phyloP scores from a whole-genome alignment of 1,140 invertebrate genomes.

The Scaptodrosophila lebanonensis region DNA sequence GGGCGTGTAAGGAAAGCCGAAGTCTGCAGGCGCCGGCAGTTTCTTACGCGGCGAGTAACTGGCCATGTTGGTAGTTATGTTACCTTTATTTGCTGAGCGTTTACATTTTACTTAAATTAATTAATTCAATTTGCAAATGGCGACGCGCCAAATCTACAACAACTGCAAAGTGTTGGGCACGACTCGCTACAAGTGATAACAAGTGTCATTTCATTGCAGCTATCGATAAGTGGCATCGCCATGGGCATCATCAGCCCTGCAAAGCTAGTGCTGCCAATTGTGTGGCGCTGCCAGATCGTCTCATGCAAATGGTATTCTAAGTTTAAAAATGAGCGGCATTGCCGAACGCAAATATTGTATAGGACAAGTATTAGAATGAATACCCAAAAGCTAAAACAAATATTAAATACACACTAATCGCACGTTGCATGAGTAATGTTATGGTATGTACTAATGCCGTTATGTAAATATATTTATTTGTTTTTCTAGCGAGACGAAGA shows the following conservation, averaged over 20 bases:
- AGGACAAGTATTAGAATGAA: no score
- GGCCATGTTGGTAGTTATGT: constrained; percentile 3
- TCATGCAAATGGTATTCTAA: no score
- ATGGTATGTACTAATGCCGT: constrained; percentile 18
- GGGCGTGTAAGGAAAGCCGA: constrained; percentile 93
- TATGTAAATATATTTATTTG: constrained; percentile 28
- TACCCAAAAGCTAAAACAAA: no score
- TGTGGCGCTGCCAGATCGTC: no score
- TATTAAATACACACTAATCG: constrained; percentile 2
- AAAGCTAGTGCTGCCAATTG: no score
- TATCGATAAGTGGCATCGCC: no score
- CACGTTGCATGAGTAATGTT: constrained; percentile 21
- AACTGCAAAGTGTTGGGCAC: no score
- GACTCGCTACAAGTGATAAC: no score
- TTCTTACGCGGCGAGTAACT: constrained; percentile 55
- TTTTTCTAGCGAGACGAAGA: constrained; percentile 27
- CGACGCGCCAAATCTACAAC: constrained; percentile 32
- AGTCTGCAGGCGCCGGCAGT: constrained; percentile 78
- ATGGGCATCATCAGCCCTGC: no score
- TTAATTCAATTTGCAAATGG: constrained; percentile 11
- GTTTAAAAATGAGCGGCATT: no score
- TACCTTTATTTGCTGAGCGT: not conserved
- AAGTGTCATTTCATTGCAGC: no score
- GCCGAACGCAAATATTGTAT: no score
- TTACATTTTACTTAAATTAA: constrained; percentile 3